Base-by-base conservation (phyloP, 2,113 vertebrate genomes). In the Vulpes lagopus region DNA sequence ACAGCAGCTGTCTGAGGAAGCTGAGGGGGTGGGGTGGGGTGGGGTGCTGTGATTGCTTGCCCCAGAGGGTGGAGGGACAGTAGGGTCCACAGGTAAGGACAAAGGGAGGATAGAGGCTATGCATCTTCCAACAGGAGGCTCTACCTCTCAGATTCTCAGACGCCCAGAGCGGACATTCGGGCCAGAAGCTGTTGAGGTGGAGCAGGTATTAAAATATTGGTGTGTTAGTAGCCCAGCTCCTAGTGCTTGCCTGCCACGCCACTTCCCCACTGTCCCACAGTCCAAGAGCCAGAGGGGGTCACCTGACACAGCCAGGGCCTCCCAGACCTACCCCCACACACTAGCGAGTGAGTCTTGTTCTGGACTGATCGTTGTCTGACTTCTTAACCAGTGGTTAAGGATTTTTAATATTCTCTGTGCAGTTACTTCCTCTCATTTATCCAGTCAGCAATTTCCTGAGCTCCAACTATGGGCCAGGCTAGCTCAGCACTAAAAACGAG, bases 1-100 rank as follows among this genome's bases (percentile, higher is more conserved):
- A 38, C 80, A 84, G 98, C 96, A 84, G 96, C 96, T 91, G 95
- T 92, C 53, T 43, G 35, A 86, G 92, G 74, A 90, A 57, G 32
- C 22, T 43, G 43, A 60, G 55, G n/a, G 55, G 23, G 43, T 43
- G 35, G 43, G 59, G 35, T 8, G 25, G 38, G 38, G 38, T 38
- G 38, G 74, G 32, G 43, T 43, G 69, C 96, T 79, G 89, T 94
- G 96, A 97, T 90, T 97, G 93, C 79, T 35, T 65, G 74, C 22
- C 83, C 35, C 60, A 51, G 85, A 57, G 79, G 64, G 22, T 38
- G 38, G 71, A 69, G 64, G 53, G 65, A 53, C 62, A 60, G 35
- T 59, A 35, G n/a, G 5, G 57, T 60, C 19, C 38, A 16, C 16
- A 62, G 1, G 38, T 60, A 60, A 94, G 65, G 62, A 22, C 59